phyloP scores from a whole-genome alignment of 2,797 vertebrate genomes.

The Urophycis tenuis region DNA sequence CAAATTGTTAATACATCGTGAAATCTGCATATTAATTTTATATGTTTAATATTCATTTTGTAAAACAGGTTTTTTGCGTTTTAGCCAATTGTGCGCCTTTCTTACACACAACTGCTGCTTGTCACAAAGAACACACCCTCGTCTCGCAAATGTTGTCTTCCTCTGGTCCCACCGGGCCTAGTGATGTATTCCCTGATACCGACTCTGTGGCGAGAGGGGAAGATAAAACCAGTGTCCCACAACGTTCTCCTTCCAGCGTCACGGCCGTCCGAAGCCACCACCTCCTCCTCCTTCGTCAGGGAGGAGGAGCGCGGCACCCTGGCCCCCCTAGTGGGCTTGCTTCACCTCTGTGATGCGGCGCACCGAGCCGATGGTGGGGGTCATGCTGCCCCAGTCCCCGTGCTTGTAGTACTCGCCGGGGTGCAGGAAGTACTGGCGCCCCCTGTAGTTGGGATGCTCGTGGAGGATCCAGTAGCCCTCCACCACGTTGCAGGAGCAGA shows the following conservation, averaged over 20 bases:
- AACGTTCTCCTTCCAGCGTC: not conserved
- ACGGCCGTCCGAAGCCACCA: not conserved
- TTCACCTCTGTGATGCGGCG: constrained; percentile 28
- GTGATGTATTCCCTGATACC: constrained; percentile 1
- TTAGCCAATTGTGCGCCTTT: constrained; percentile 1
- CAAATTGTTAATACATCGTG: constrained; percentile 4
- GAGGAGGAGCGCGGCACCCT: not conserved
- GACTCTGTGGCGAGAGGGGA: not conserved
- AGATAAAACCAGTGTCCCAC: not conserved
- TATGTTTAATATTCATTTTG: too few species aligned
- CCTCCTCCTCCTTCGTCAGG: not conserved
- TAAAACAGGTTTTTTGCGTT: not conserved
- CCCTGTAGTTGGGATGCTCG: constrained; percentile 27
- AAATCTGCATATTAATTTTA: not conserved
- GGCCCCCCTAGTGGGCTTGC: constrained; percentile 6
- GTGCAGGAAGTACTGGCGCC: constrained; percentile 28
- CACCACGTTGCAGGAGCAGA: constrained; percentile 27
- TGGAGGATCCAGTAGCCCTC: constrained; percentile 35
- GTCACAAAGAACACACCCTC: not conserved
- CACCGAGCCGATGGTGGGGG: constrained; percentile 22
- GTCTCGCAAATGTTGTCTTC: not conserved
- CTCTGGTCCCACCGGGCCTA: not conserved
- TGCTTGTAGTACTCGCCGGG: constrained; percentile 24
- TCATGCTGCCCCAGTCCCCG: constrained; percentile 30
- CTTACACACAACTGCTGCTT: not conserved